Evolutionary conservation across 2,797 vertebrate genomes (phyloP), one percentile per base, ranked within the genome.

Genomic region (Sebastes steindachneri): DNA sequence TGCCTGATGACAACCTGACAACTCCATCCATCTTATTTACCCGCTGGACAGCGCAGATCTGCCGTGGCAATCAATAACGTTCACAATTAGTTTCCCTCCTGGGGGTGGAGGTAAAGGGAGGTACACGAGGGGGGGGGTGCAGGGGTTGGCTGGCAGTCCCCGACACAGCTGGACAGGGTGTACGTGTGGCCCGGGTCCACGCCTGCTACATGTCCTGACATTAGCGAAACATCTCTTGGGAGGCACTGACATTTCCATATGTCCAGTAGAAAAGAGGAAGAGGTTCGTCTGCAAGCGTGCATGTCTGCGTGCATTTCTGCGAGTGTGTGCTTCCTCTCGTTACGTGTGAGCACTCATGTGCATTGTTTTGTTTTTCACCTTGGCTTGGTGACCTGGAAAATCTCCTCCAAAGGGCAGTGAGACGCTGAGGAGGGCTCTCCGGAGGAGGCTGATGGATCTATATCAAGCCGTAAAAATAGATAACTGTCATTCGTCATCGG

Each of bases 11-110:
- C 94, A 90, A 94, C 84, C 91, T 95, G 95, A 96, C 96, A 95
- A 93, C 90, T 95, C 93, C 93, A 95, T 96, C 95, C 95, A 95
- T 96, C 95, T 94, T 93, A 86, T 95, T 95, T 94, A 94, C 94
- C 95, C 91, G 72, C 91, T 90, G 94, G 95, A 94, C 92, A 93
- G 87, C 75, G 53, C 83, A 84, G 88, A 88, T 93, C 89, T 82
- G 88, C 87, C 35, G 84, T 74, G 89, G 93, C 95, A 95, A 96
- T 96, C 95, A 96, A 96, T 96, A 96, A 95, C 68, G 83, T 88
- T 93, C 94, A 95, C 94, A 96, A 96, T 96, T 96, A 96, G 95
- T 93, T 89, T 84, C 88, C 88, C 92, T 91, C 81, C 82, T 80
- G 90, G 84, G 75, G 85, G 85, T 48, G 80, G 19, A 79, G 78